Base-by-base conservation (phyloP, 2,888 invertebrate genomes). In the Keiferia lycopersicella region DNA sequence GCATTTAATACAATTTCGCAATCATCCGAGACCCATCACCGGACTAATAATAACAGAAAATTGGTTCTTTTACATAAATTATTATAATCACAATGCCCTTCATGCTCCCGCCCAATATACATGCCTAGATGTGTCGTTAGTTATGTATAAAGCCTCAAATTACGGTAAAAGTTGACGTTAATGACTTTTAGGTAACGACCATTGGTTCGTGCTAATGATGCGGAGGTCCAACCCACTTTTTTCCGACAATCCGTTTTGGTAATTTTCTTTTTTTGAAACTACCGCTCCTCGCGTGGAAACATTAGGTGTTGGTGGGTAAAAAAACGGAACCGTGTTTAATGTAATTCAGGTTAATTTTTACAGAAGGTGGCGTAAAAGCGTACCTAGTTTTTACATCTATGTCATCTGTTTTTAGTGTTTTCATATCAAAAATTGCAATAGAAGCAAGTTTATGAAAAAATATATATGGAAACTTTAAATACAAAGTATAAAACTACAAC, bases 151-250 rank as follows among this genome's bases (percentile, higher is more conserved):
- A 74, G 75, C 82, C 79, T 83, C 86, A 88, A 87, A 86, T 87
- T 88, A 84, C 84, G 74, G 90, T 88, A 88, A 89, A 91, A 91
- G 88, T 88, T 85, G 82, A 83, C 77, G 82, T 85, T 91, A 91
- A 91, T 90, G 91, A 89, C 84, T 88, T 91, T 90, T 87, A 81
- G 86, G 91, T 90, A 88, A 86, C 90, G 86, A 88, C 88, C 89
- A 91, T 91, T 91, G 91, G 91, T 81, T 82, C 82, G 69, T 78
- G 82, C 89, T 91, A 91, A 91, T 90, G 90, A 88, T 83, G 78
- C 72, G 73, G 67, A 76, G 84, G 87, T 74, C 82, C 91, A 73
- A 76, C 91, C 91, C 88, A 88, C 90, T 90, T 88, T 87, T 88
- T 86, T 85, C 83, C 77, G 78, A 77, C 82, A 82, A 84, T 89